Evolutionary conservation across 2,113 vertebrate genomes (phyloP).

Genomic region (Columba livia): DNA sequence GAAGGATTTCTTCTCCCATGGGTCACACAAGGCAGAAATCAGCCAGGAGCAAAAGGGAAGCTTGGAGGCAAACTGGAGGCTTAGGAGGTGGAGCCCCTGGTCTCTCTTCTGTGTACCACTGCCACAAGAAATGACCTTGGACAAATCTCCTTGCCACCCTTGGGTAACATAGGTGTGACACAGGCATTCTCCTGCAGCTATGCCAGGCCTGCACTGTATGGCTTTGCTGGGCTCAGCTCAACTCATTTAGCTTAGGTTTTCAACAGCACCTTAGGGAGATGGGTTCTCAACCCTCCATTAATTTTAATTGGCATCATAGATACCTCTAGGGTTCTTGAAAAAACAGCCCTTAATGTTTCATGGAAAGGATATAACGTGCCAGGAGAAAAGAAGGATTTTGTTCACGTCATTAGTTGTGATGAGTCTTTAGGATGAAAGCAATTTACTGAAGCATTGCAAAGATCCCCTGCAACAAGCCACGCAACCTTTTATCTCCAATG

Average conservation of each 20-base stretch:
- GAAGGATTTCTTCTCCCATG: not conserved
- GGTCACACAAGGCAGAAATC: accelerated
- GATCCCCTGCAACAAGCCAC: not conserved
- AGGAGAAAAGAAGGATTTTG: not conserved
- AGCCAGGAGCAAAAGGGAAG: not conserved
- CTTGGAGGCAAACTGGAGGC: not conserved
- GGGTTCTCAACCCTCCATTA: not conserved
- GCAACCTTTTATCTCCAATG: not conserved
- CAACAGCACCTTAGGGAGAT: not conserved
- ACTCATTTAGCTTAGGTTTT: not conserved
- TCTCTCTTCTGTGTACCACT: not conserved
- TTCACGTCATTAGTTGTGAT: not conserved
- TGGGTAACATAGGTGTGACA: not conserved
- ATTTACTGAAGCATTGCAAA: not conserved
- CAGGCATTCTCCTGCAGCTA: not conserved
- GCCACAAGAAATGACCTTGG: not conserved
- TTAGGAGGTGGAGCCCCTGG: not conserved
- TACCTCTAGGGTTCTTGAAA: not conserved
- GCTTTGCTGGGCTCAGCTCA: not conserved
- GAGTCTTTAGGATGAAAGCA: not conserved
- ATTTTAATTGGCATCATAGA: not conserved
- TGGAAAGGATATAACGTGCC: not conserved
- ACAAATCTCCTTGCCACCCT: not conserved
- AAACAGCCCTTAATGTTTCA: not conserved
- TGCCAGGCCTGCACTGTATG: not conserved